Conservation (phyloP, 2,888 invertebrate genomes). For the Cantharis flavilabris region DNA sequence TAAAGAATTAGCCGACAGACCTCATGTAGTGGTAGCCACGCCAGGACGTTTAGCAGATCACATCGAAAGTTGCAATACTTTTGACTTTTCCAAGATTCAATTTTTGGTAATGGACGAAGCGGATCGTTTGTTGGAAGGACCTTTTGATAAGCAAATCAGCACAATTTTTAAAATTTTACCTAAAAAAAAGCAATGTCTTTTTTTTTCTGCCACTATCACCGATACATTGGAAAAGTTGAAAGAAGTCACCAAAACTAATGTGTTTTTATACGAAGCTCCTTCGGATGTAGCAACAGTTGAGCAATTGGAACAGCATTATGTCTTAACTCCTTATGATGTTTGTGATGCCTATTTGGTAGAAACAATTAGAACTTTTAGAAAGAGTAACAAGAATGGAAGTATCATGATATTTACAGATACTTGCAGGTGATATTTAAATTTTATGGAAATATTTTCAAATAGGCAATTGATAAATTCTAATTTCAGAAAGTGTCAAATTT, state of each 20-base stretch:
- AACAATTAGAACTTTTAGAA: constrained; percentile 75
- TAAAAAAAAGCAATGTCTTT: constrained; percentile 79
- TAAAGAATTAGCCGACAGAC: constrained; percentile 77
- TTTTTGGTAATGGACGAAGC: constrained; percentile 97
- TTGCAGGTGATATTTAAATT: constrained; percentile 75
- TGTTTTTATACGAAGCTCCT: constrained; percentile 69
- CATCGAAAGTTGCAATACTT: constrained; percentile 83
- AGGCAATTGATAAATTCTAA: neutral
- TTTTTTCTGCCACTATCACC: constrained; percentile 96
- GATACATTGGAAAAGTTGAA: constrained; percentile 75
- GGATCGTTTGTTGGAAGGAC: constrained; percentile 80
- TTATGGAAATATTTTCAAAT: neutral
- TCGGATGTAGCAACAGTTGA: constrained; percentile 82
- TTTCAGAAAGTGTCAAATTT: constrained; percentile 83
- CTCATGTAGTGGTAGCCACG: constrained; percentile 95
- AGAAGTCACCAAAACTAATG: constrained; percentile 62
- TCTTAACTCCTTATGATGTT: constrained; percentile 88
- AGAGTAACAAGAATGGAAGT: constrained; percentile 74
- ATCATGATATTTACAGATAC: constrained; percentile 95
- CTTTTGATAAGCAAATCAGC: constrained; percentile 81
- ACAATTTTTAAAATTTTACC: constrained; percentile 80
- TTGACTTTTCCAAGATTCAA: constrained; percentile 76
- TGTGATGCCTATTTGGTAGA: constrained; percentile 92
- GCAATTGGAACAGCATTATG: constrained; percentile 87
- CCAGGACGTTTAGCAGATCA: constrained; percentile 95